Evolutionary conservation across 2,113 vertebrate species (phyloP).

Genomic region (Oxyura jamaicensis): DNA sequence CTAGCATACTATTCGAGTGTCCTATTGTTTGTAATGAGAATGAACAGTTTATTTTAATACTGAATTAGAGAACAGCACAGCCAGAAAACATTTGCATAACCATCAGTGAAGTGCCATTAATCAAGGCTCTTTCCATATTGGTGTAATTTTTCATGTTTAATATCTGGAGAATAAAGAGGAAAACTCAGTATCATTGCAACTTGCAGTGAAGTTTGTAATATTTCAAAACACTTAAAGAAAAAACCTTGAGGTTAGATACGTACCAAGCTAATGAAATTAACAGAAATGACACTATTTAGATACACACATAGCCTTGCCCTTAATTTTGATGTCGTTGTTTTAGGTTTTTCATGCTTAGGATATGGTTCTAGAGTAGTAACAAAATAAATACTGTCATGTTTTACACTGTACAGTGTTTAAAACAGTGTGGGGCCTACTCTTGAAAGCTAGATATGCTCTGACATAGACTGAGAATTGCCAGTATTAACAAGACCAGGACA

Average conservation of each 20-base stretch:
- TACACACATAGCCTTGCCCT: background rate
- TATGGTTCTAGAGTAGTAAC: background rate
- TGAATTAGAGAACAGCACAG: rapidly evolving
- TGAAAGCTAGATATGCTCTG: background rate
- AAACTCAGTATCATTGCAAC: background rate
- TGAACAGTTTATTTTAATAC: background rate
- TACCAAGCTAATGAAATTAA: background rate
- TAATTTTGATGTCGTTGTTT: background rate
- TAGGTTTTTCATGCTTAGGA: too few relatives aligned
- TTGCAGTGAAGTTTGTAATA: background rate
- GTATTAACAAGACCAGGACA: background rate
- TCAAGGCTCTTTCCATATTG: background rate
- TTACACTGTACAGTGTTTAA: background rate
- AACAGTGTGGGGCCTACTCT: background rate
- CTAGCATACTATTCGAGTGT: background rate
- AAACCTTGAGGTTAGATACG: background rate
- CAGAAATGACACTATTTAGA: background rate
- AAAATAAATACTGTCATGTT: background rate
- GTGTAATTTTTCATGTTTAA: background rate
- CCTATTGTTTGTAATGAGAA: background rate
- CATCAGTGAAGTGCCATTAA: background rate
- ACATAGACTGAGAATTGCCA: background rate
- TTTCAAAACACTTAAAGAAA: background rate
- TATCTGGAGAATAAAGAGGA: background rate
- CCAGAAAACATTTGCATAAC: background rate